Percentiles rank a stretch among this genome's conserved stretches.
Conservation (phyloP, 53 echinoderm and acorn worm species). For the Actinopyga echinites region DNA sequence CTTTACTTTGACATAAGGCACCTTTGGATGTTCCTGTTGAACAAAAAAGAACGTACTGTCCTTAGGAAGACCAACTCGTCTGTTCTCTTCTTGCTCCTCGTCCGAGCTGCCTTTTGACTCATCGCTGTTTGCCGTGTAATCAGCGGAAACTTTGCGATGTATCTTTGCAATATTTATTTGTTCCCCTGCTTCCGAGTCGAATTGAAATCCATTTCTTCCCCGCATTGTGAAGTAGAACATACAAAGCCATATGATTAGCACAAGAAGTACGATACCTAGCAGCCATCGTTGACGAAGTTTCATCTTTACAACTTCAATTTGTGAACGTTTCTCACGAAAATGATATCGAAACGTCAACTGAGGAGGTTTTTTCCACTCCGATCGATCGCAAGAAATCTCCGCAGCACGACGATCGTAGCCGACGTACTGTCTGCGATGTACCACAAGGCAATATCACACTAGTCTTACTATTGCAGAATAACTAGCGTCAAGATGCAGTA, state of each 20-base stretch:
- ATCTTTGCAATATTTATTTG: background rate
- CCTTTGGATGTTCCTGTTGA: slow-evolving; percentile 17
- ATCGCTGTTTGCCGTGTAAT: slow-evolving; percentile 11
- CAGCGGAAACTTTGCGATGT: slow-evolving; percentile 7
- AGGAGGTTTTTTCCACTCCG: no score
- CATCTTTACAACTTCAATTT: background rate
- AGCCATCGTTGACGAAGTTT: slow-evolving; percentile 32
- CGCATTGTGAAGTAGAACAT: background rate
- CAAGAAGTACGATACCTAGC: background rate
- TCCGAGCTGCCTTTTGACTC: background rate
- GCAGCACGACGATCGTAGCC: no score
- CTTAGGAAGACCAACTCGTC: slow-evolving; percentile 61
- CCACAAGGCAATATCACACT: no score
- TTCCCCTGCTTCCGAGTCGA: background rate
- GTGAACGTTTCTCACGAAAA: no score
- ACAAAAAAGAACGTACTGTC: slow-evolving; percentile 68
- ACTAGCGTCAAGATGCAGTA: no score
- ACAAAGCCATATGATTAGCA: background rate
- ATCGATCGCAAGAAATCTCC: no score
- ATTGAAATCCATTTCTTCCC: background rate
- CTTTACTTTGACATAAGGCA: slow-evolving; percentile 46
- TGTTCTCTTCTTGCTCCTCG: background rate
- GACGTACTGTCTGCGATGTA: no score
- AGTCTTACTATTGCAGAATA: no score
- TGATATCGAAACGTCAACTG: no score